Evolutionary conservation across 2,113 vertebrate genomes (phyloP), one percentile per base, ranked within the genome.

Genomic region (Pterophyllum scalare): DNA sequence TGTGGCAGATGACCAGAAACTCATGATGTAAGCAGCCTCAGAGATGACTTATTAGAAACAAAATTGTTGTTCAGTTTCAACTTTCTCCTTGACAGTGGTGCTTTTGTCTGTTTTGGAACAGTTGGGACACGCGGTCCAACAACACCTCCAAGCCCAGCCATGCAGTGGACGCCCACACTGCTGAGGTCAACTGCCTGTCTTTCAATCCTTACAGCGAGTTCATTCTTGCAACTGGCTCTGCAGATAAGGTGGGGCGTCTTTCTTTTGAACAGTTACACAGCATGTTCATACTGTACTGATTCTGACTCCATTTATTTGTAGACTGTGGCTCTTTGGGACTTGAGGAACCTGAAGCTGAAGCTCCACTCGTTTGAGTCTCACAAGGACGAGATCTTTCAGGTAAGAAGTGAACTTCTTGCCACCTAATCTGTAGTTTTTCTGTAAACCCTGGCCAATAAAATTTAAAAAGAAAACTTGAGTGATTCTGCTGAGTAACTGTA

Each of bases 351-450:
- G 72, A 99, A 99, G 84, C 93, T 99, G 85, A 99, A 99, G 88
- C 96, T 99, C 88, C 98, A 99, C 93, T 99, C 98, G 0, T 99
- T 99, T 94, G 98, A 99, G 91, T 99, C 98, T 17, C 98, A 99
- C 93, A 99, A 99, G 94, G 98, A 99, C 89, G 98, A 99, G 95
- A 99, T 99, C 95, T 99, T 99, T 93, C 98, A 99, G 97, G 98
- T 99, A 97, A 83, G 82, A 75, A 54, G 14, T 14, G n/a, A 56
- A 40, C 17, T 56, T 77, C 11, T 26, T 70, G 10, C 0, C 24
- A 72, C 11, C 52, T 33, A 9, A 33, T 72, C 46, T 72, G 43
- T 52, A 54, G 67, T 54, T 70, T 43, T 70, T 52, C 11, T 72
- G 26, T 7, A 54, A 72, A 31, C 26, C 7, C 28, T 7, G 0